Base-by-base conservation (phyloP, 2,797 vertebrate genomes). In the Phalloptychus januarius region DNA sequence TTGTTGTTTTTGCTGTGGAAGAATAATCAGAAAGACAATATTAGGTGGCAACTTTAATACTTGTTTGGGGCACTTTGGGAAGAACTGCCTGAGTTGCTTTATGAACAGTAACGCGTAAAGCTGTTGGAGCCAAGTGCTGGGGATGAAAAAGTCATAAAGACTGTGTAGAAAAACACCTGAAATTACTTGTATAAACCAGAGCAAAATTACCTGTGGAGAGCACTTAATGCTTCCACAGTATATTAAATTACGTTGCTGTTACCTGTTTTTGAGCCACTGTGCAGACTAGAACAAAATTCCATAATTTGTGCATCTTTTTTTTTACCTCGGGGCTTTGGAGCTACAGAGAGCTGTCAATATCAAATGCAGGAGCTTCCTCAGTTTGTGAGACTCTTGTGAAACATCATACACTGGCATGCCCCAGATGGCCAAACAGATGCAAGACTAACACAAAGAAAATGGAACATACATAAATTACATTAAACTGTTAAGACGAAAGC, bases 61-160 rank as follows among this genome's bases (percentile, higher is more conserved):
- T 46, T 67, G 71, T 76, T 90, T 85, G 88, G 78, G 81, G 63
- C 76, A 86, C 80, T 71, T 52, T 56, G 40, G 48, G 85, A 84
- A 81, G 83, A 81, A 85, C 76, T 79, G 79, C 74, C 63, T 74
- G 75, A 52, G 33, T 76, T 81, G 81, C 81, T 91, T 94, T 92
- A 91, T 92, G 86, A 89, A 85, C 85, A 80, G 88, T 86, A 92
- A 89, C 92, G 91, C 83, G 75, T 87, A 79, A 86, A 88, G 83
- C 87, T 78, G 83, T 81, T 79, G 74, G 48, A 89, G 71, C 82
- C 74, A 79, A 81, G 83, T 85, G 83, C 84, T 82, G 44, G 56
- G 84, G 81, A 83, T 61, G 65, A 79, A 80, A 40, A 92, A 85
- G 72, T 89, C 90, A 91, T 90, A 93, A 89, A 86, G 4, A 81